These are phyloP conservation scores for Cuniculus paca DNA, from an alignment of 2,797 vertebrate species.

Conservation along the genomic window DNA sequence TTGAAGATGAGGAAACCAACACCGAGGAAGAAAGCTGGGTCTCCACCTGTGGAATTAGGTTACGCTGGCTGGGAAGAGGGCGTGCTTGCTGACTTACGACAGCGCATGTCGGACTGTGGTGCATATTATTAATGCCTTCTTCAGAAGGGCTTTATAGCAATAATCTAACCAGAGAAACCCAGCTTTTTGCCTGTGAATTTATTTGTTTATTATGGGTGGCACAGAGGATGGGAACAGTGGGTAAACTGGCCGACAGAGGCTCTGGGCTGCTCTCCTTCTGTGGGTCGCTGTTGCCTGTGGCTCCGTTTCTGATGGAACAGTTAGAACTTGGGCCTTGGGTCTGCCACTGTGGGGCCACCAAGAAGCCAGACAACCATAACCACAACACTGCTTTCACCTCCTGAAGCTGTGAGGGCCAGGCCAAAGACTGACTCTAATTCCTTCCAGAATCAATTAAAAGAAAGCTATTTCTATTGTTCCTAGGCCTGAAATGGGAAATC, in stretches of 20 bases:
- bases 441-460: slow-evolving; percentile 60
- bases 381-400: not conserved
- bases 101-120: not conserved
- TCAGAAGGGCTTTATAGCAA: not conserved
- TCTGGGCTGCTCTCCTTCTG: not conserved
- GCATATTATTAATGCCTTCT: not conserved
- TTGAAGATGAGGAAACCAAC: slow-evolving; percentile 30
- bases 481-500: slow-evolving; percentile 27
- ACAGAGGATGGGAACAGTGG: not conserved
- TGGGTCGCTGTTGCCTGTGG: not conserved
- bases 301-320: not conserved
- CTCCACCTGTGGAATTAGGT: not conserved
- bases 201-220: not conserved
- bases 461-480: slow-evolving; percentile 36
- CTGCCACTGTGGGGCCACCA: not conserved
- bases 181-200: not conserved
- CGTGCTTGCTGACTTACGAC: not conserved
- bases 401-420: not conserved
- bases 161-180: not conserved
- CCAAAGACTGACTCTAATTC: slow-evolving; percentile 43
- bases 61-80: not conserved
- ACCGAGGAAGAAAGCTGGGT: not conserved
- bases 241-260: not conserved
- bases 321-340: not conserved
- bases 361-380: not conserved